A percentile compares a stretch with the other conserved stretches of the same genome.
phyloP scores from a whole-genome alignment of 2,888 invertebrate genomes.

The Drosophila kuntzei region DNA sequence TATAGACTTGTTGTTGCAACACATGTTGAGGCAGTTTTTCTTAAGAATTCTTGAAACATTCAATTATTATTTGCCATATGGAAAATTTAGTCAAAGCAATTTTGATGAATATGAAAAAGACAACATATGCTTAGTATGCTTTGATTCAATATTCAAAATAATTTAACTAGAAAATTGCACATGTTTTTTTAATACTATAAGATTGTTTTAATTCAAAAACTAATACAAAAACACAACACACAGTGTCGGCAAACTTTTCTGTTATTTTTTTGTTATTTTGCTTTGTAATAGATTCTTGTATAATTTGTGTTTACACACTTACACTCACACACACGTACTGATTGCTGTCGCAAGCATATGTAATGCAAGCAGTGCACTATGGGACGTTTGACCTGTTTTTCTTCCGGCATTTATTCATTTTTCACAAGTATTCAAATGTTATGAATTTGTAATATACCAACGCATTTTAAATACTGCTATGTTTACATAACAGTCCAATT shows the following conservation, averaged over 20 bases:
- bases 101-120: background rate
- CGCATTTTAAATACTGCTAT: too few species aligned
- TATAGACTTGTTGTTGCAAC: constrained; percentile 1
- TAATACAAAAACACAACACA: too few species aligned
- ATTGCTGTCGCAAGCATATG: background rate
- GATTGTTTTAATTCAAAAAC: too few species aligned
- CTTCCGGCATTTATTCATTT: too few species aligned
- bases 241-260: background rate
- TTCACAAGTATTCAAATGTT: too few species aligned
- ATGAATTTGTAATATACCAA: too few species aligned
- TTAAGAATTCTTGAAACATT: background rate
- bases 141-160: background rate
- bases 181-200: too few species aligned
- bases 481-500: too few species aligned
- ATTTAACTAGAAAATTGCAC: background rate
- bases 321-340: background rate
- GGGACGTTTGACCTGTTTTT: too few species aligned
- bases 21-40: background rate
- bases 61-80: constrained; percentile 18
- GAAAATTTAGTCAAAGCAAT: constrained; percentile 2
- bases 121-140: constrained; percentile 10
- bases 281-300: background rate
- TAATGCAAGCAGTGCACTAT: constrained; percentile 12
- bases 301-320: background rate
- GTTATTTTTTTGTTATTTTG: background rate